These are phyloP conservation scores for Eutolmus rufibarbis DNA, from an alignment of 2,888 invertebrate species.

Conservation along the genomic window DNA sequence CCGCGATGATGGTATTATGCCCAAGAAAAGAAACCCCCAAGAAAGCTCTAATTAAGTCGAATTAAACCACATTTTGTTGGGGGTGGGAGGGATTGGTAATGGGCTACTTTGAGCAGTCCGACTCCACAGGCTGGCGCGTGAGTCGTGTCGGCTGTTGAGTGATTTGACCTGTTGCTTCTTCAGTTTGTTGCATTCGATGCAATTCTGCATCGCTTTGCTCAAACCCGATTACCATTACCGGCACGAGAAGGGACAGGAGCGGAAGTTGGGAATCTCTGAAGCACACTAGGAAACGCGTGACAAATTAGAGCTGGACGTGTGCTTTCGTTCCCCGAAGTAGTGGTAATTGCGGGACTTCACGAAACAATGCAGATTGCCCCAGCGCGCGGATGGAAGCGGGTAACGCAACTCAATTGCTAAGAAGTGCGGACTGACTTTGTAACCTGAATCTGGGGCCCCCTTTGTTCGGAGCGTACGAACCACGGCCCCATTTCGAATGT, in stretches of 20 bases:
- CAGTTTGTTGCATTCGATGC: background rate
- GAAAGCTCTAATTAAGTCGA: background rate
- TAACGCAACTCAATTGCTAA: background rate
- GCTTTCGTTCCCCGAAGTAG: background rate
- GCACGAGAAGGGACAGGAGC: background rate
- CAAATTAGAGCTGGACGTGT: background rate
- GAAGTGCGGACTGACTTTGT: background rate
- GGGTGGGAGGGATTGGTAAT: background rate
- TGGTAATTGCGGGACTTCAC: background rate
- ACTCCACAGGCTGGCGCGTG: background rate
- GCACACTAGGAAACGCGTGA: background rate
- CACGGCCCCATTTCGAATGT: background rate
- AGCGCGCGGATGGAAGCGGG: background rate
- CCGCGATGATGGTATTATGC: background rate
- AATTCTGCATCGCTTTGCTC: background rate
- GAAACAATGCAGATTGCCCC: background rate
- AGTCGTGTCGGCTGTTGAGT: background rate
- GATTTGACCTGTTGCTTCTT: background rate
- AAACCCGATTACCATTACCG: background rate
- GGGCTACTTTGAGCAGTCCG: background rate
- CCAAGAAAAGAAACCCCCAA: background rate
- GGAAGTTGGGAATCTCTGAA: background rate
- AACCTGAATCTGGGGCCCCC: constrained; percentile 2
- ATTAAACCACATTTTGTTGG: background rate
- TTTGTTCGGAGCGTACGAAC: constrained; percentile 9